Evolutionary conservation across 2,888 invertebrate species (phyloP).

Genomic region (Polyommatus iphigenia): DNA sequence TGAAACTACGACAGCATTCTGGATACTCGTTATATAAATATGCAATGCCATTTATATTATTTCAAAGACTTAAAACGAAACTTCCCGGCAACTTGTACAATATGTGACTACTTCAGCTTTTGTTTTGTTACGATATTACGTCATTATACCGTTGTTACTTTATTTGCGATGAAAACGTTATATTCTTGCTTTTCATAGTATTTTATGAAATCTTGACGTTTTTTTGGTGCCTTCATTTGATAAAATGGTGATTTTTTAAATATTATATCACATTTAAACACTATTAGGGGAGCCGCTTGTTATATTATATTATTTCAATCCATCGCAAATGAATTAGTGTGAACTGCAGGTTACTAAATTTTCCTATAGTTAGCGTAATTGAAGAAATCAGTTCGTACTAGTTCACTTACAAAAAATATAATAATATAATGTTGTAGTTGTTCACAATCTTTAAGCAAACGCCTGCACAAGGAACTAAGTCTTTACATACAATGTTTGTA

Average conservation of each 20-base stretch:
- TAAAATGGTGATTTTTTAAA: neutral
- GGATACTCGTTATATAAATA: constrained; percentile 12
- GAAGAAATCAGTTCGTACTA: no score
- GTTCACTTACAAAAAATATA: no score
- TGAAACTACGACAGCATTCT: neutral
- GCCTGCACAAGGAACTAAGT: no score
- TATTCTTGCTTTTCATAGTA: neutral
- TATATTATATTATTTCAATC: no score
- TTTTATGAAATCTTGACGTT: neutral
- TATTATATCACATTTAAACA: no score
- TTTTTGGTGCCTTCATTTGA: neutral
- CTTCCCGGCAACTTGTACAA: constrained; percentile 9
- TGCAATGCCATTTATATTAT: constrained; percentile 19
- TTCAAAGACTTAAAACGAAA: constrained; percentile 19
- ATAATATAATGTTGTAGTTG: no score
- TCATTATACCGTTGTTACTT: constrained; percentile 13
- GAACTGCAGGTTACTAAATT: no score
- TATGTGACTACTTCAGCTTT: constrained; percentile 10
- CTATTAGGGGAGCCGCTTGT: no score
- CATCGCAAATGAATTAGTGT: no score
- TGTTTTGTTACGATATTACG: constrained; percentile 16
- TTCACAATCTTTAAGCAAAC: no score
- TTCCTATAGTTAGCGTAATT: no score
- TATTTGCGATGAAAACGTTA: constrained; percentile 1
- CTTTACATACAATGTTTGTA: no score